Conservation (phyloP, 2,888 invertebrate species). For the Meiosimyza platycephala region DNA sequence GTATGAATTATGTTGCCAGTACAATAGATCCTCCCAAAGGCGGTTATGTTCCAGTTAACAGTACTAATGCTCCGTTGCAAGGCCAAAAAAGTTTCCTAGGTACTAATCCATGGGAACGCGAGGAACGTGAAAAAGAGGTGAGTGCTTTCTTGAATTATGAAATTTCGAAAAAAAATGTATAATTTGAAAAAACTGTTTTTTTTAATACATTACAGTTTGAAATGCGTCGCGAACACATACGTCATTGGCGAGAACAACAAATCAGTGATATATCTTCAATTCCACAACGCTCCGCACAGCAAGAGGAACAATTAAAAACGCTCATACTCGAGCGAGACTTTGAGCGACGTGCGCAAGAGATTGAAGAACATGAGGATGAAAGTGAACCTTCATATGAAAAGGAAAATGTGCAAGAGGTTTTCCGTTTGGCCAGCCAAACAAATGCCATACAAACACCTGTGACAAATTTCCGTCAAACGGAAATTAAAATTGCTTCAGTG, state of each 20-base stretch:
- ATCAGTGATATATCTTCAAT: conserved; percentile 82
- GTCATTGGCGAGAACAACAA: conserved; percentile 86
- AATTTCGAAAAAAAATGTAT: not conserved
- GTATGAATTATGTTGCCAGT: conserved; percentile 75
- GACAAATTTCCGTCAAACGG: conserved; percentile 65
- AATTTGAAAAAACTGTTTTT: not conserved
- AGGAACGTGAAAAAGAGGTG: conserved; percentile 85
- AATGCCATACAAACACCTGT: conserved; percentile 68
- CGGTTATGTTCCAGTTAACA: conserved; percentile 73
- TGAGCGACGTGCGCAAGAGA: conserved; percentile 88
- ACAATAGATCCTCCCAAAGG: conserved; percentile 80
- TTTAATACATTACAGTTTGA: conserved; percentile 66
- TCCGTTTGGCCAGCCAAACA: conserved; percentile 67
- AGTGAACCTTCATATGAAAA: conserved; percentile 68
- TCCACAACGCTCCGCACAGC: conserved; percentile 78
- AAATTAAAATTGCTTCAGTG: conserved; percentile 60
- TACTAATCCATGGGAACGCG: conserved; percentile 92
- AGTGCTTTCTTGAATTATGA: not conserved
- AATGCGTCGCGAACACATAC: conserved; percentile 78
- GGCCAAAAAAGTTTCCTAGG: conserved; percentile 58
- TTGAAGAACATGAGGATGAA: conserved; percentile 77
- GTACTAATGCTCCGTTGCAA: conserved; percentile 39
- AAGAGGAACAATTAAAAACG: conserved; percentile 89
- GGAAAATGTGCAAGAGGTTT: conserved; percentile 69
- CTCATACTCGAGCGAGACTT: conserved; percentile 94